Evolutionary conservation across 64 coral and sea anemone genomes (phyloP).

Genomic region (Actinia equina): DNA sequence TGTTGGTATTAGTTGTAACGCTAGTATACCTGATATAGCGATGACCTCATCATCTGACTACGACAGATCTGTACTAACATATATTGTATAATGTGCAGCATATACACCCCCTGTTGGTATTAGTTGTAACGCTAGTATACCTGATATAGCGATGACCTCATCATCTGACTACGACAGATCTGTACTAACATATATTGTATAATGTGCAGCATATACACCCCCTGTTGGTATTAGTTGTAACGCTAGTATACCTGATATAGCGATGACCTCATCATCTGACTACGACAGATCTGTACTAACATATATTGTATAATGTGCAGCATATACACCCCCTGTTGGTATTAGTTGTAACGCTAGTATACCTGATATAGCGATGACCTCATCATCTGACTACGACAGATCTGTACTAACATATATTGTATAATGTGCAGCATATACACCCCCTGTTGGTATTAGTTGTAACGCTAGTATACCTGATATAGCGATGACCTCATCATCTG

Average conservation of each 20-base stretch:
- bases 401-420: no score
- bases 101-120: not conserved
- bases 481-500: not conserved
- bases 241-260: no score
- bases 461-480: not conserved
- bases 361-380: no score
- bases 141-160: not conserved
- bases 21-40: not conserved
- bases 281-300: no score
- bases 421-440: not conserved
- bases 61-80: not conserved
- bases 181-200: no score
- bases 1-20: not conserved
- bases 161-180: constrained; percentile 9
- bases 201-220: no score
- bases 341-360: no score
- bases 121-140: not conserved
- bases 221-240: no score
- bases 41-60: constrained; percentile 2
- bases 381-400: no score
- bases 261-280: no score
- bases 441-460: not conserved
- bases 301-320: no score
- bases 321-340: no score
- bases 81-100: not conserved